Base-by-base conservation (phyloP, 2,888 invertebrate species). In the Epinotia ramella region DNA sequence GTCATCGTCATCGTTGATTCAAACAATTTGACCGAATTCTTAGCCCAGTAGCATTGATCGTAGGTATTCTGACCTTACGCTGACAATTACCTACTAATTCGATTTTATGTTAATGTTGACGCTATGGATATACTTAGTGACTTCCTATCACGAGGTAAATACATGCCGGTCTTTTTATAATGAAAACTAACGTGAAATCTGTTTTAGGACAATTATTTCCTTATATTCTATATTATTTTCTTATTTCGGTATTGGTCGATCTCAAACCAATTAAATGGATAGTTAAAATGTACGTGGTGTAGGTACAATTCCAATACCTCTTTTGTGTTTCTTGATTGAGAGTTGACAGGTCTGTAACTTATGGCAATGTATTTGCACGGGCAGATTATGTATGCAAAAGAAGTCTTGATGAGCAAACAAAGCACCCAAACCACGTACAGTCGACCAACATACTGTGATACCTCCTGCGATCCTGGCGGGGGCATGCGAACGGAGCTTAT, bases 311-410 rank as follows among this genome's bases (percentile, higher is more conserved):
- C 9, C 18, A 3, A 12, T 56, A 40, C 57, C 40, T 20, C 24
- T 73, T 40, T 53, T 63, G 62, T 49, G n/a, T 12, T 24, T 18
- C 18, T 57, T 68, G 64, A 69, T 63, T 46, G 49, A 64, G 49
- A 65, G 33, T 53, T 70, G 65, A 72, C 72, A 66, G 75, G 70
- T 71, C 65, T 60, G 46, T 65, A 40, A 75, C 75, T 65, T 60
- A 33, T 56, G 59, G 56, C 56, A 62, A 63, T 53, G 16, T 18
- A 53, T 67, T 44, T 57, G 67, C 71, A 71, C n/a, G 20, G 18
- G 20, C 53, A 62, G 62, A 72, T 76, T 76, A 63, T 56, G 62
- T 76, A 76, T 72, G 71, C 76, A 67, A 67, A 76, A 67, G 56
- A 72, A 63, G 72, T 72, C 62, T 72, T 57, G 57, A 63, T 76